phyloP scores from a whole-genome alignment of 2,888 invertebrate species.

The Himalopsyche kuldschensis region DNA sequence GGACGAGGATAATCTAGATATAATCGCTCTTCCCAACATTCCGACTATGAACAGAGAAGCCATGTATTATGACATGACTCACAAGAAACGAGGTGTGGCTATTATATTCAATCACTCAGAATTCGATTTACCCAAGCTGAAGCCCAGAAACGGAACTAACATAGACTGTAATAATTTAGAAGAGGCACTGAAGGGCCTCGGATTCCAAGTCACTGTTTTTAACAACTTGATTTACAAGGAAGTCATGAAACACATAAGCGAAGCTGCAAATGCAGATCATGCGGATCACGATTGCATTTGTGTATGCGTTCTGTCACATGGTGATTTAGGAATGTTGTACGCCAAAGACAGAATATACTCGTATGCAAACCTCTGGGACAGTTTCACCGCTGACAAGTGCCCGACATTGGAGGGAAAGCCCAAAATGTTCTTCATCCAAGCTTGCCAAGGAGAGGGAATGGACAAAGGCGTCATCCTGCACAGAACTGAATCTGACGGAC shows the following conservation, averaged over 20 bases:
- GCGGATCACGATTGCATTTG: constrained; percentile 80
- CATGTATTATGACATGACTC: constrained; percentile 84
- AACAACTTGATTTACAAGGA: constrained; percentile 69
- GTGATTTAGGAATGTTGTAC: constrained; percentile 85
- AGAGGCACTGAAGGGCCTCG: constrained; percentile 65
- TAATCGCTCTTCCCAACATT: background rate
- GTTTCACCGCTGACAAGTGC: constrained; percentile 81
- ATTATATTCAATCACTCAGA: constrained; percentile 89
- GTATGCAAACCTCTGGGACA: constrained; percentile 76
- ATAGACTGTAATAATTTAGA: constrained; percentile 78
- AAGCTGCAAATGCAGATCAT: constrained; percentile 77
- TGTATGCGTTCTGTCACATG: constrained; percentile 85
- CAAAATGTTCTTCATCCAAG: constrained; percentile 77
- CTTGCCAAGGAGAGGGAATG: constrained; percentile 86
- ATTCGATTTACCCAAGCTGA: constrained; percentile 73
- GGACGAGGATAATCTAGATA: constrained; percentile 26
- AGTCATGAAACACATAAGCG: constrained; percentile 65
- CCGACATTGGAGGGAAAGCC: constrained; percentile 85
- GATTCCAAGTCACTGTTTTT: constrained; percentile 71
- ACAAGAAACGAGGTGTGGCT: constrained; percentile 78
- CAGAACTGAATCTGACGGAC: constrained; percentile 77
- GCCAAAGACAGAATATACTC: constrained; percentile 84
- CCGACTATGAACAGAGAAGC: constrained; percentile 63
- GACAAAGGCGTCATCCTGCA: constrained; percentile 74
- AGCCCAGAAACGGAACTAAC: constrained; percentile 79